Evolutionary conservation across 1,140 invertebrate genomes (phyloP).

Genomic region (Drosophila ficusphila): DNA sequence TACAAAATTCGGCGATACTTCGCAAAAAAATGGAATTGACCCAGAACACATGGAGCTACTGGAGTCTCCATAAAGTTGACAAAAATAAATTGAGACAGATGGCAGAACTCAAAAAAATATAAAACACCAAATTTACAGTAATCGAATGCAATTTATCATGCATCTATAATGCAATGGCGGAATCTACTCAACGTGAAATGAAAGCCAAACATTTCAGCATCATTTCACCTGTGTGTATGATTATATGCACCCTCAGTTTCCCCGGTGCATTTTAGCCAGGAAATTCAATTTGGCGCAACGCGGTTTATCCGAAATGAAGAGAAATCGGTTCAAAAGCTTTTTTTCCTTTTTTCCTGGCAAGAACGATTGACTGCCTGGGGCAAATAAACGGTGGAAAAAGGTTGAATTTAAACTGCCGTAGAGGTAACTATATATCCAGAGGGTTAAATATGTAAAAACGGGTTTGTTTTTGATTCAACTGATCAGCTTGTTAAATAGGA

Average conservation of each 20-base stretch:
- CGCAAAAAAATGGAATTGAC: neutral
- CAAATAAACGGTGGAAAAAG: neutral
- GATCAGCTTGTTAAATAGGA: too few species aligned
- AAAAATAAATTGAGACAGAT: neutral
- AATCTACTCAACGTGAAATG: slow-evolving; percentile 31
- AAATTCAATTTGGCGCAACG: slow-evolving; percentile 68
- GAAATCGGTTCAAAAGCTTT: slow-evolving; percentile 42
- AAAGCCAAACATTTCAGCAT: slow-evolving; percentile 53
- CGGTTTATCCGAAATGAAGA: slow-evolving; percentile 54
- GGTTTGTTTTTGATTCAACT: too few species aligned
- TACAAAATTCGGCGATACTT: neutral
- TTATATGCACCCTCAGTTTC: slow-evolving; percentile 4
- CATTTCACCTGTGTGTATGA: slow-evolving; percentile 42
- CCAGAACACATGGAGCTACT: neutral
- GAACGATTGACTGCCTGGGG: neutral
- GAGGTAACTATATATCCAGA: neutral
- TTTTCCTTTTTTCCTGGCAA: neutral
- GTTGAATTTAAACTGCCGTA: neutral
- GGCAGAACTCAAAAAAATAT: neutral
- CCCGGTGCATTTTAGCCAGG: slow-evolving; percentile 35
- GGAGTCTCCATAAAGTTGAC: too few species aligned
- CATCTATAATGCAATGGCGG: slow-evolving; percentile 28
- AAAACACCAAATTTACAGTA: slow-evolving; percentile 10
- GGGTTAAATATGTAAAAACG: neutral
- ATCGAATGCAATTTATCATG: slow-evolving; percentile 46